Percentiles rank a stretch among this genome's conserved stretches.
Conservation (phyloP, 2,797 vertebrate species). For the Malurus splendens region DNA sequence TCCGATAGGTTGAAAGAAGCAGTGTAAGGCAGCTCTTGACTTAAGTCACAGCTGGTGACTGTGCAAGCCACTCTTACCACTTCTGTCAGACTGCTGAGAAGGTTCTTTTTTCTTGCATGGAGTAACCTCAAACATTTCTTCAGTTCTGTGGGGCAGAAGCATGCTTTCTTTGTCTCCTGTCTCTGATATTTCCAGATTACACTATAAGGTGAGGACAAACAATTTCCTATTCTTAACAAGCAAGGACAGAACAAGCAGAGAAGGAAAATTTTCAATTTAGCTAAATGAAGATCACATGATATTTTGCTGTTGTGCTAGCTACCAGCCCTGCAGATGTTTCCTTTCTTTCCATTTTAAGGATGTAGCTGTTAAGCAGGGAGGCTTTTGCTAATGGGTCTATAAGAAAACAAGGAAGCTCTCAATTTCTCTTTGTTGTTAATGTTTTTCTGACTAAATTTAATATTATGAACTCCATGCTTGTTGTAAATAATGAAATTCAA, state of each 20-base stretch:
- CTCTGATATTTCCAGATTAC: background rate
- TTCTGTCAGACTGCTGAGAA: background rate
- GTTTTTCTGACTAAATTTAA: slow-evolving; percentile 27
- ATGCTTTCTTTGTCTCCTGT: background rate
- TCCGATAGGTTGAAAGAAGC: background rate
- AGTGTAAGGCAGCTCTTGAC: background rate
- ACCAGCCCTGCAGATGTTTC: slow-evolving; percentile 60
- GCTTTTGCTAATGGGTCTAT: slow-evolving; percentile 34
- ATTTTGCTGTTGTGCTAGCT: slow-evolving; percentile 40
- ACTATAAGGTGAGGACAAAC: slow-evolving; percentile 24
- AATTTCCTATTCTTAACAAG: slow-evolving; percentile 30
- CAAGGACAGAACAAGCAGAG: background rate
- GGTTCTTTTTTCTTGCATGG: background rate
- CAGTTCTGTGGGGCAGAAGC: background rate
- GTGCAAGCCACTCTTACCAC: background rate
- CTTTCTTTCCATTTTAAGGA: slow-evolving; percentile 59
- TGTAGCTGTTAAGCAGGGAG: slow-evolving; percentile 40
- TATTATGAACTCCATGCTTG: background rate
- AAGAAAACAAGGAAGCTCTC: slow-evolving; percentile 56
- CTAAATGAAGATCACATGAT: slow-evolving; percentile 49
- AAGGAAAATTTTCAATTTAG: slow-evolving; percentile 26
- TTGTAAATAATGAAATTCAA: background rate
- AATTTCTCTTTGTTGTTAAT: slow-evolving; percentile 37
- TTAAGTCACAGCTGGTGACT: background rate
- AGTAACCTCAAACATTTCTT: background rate